Evolutionary conservation across 2,888 invertebrate species (phyloP), one percentile per base, ranked within the genome.

Genomic region (Crioceris asparagi): DNA sequence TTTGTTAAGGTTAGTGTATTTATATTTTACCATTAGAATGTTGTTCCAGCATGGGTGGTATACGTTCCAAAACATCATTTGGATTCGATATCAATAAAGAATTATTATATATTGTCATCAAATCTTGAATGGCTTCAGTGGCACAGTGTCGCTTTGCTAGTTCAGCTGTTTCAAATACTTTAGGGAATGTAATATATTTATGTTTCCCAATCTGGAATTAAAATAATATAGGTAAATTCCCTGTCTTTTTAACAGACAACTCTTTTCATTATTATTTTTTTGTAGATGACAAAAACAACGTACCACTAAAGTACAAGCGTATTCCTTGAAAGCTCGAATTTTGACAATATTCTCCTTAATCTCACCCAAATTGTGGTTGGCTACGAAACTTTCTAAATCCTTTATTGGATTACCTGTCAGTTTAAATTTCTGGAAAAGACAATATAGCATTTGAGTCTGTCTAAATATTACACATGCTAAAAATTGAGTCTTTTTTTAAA

Each of bases 71-170:
- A 11, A 56, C 50, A 36, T 55, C 55, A 52, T 60, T 44, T 30
- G 56, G 46, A 32, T 54, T 51, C 2, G 60, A 51, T 12, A 59
- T 41, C 26, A 61, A 35, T 14, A 55, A 21, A 1, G 53, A 48
- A 29, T 52, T 53, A 10, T 46, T 49, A 43, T 50, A 57, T 46
- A 59, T 59, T n/a, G 53, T 44, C 2, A 54, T 38, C 38, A 66
- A 40, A 29, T 61, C 62, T 2, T 55, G 44, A 1, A 70, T 38
- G 2, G 70, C 70, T 32, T 55, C 43, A 29, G 56, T 50, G 1
- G 68, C 65, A 4, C 66, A 69, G n/a, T 61, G 44, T 18, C 53
- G 52, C 45, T 65, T 56, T 0, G 71, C 70, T 2, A 60, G 60
- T 0, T 49, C 50, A 11, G 57, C 48, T 4, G 57, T 59, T 6